Conservation (phyloP, 2,113 vertebrate genomes). For the Collichthys lucidus region DNA sequence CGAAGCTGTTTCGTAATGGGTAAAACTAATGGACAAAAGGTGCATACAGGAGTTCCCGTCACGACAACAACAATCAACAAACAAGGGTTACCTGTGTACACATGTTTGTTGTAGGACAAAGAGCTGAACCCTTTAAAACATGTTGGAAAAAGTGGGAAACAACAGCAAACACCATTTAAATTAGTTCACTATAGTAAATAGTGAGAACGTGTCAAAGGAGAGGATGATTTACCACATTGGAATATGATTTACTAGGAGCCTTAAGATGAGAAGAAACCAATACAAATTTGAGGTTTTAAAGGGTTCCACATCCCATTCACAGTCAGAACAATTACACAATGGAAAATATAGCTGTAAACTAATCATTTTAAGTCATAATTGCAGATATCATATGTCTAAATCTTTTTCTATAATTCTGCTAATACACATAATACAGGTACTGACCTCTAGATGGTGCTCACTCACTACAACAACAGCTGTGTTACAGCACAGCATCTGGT, state of each 20-base stretch:
- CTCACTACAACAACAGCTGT: slow-evolving; percentile 10
- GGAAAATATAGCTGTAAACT: too few relatives aligned
- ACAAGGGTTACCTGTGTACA: background rate
- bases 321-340: too few relatives aligned
- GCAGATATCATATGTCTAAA: background rate
- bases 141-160: background rate
- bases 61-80: background rate
- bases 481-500: background rate
- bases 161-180: background rate
- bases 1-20: slow-evolving; percentile 38
- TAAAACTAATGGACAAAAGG: slow-evolving; percentile 26
- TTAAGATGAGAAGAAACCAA: too few relatives aligned
- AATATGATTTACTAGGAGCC: too few relatives aligned
- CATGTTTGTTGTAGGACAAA: background rate
- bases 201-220: too few relatives aligned
- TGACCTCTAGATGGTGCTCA: slow-evolving; percentile 47
- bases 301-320: too few relatives aligned
- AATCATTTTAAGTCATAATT: background rate
- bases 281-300: too few relatives aligned
- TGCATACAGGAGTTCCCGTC: slow-evolving; percentile 8
- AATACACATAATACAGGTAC: slow-evolving; percentile 15
- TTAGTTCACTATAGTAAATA: too few relatives aligned
- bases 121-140: background rate
- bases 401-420: too few relatives aligned
- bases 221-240: too few relatives aligned